These are phyloP conservation scores for Mactromeris polynyma DNA, from an alignment of 2,888 invertebrate species.

Conservation along the genomic window DNA sequence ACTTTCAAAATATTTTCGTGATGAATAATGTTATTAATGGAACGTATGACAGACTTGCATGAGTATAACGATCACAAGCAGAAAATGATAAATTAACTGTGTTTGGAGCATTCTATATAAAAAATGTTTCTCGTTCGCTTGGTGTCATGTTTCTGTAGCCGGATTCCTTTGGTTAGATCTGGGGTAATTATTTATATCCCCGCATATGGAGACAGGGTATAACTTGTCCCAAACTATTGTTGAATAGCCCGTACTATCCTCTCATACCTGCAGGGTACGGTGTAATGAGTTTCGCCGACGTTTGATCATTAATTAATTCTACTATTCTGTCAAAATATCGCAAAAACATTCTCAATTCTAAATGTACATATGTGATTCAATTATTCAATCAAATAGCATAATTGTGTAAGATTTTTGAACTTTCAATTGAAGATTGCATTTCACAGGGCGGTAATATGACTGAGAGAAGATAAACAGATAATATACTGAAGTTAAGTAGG, in stretches of 20 bases:
- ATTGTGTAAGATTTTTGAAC: slow-evolving; percentile 35
- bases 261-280: slow-evolving; percentile 9
- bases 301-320: slow-evolving; percentile 47
- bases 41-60: slow-evolving; percentile 7
- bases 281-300: slow-evolving; percentile 38
- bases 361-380: slow-evolving; percentile 16
- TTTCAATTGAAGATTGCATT: slow-evolving; percentile 44
- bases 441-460: slow-evolving; percentile 35
- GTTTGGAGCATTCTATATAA: slow-evolving; percentile 35
- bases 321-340: background rate
- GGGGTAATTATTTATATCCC: slow-evolving; percentile 45
- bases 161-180: background rate
- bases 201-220: slow-evolving; percentile 23
- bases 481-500: slow-evolving; percentile 29
- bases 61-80: background rate
- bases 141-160: slow-evolving; percentile 24
- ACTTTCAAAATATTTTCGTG: background rate
- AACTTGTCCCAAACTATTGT: slow-evolving; percentile 29
- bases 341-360: background rate
- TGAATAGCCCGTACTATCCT: slow-evolving; percentile 18
- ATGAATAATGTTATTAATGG: slow-evolving; percentile 13
- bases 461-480: slow-evolving; percentile 43
- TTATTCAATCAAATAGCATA: background rate
- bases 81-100: slow-evolving; percentile 20
- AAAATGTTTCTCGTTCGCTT: slow-evolving; percentile 16